phyloP scores from a whole-genome alignment of 2,888 invertebrate species.

The Orthosia gracilis region DNA sequence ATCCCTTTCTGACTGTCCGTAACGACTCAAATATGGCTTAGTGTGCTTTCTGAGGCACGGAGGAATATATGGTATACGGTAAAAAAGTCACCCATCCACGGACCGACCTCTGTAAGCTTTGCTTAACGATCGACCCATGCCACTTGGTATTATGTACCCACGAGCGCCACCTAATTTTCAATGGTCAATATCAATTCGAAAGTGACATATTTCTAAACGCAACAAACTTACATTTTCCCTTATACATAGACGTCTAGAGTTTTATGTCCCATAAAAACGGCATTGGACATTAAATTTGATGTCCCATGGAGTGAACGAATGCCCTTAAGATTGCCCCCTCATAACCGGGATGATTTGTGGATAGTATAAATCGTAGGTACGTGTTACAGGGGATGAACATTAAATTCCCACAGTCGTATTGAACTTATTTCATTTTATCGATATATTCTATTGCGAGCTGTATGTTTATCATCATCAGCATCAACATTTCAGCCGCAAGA shows the following conservation, averaged over 20 bases:
- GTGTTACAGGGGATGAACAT: constrained; percentile 29
- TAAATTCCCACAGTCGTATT: constrained; percentile 23
- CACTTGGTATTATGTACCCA: too few species aligned
- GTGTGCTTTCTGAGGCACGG: too few species aligned
- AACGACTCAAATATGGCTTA: too few species aligned
- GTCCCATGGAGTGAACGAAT: constrained; percentile 65
- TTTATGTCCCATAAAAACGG: constrained; percentile 62
- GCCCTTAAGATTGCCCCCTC: constrained; percentile 56
- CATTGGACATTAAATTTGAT: constrained; percentile 66
- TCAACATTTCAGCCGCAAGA: too few species aligned
- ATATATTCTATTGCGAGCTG: not conserved
- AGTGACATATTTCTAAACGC: constrained; percentile 3
- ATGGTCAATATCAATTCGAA: not conserved
- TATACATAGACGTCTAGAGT: constrained; percentile 45
- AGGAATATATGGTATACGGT: too few species aligned
- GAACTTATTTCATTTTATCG: constrained; percentile 16
- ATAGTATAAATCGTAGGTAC: constrained; percentile 56
- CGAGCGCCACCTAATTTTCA: too few species aligned
- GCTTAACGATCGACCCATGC: too few species aligned
- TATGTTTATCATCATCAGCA: not conserved
- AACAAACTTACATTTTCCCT: constrained; percentile 34
- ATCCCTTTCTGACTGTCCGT: too few species aligned
- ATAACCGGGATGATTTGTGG: constrained; percentile 67
- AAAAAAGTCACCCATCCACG: too few species aligned
- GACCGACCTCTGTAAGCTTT: too few species aligned